phyloP scores from a whole-genome alignment of 2,113 vertebrate genomes.

The Scartelaos histophorus region DNA sequence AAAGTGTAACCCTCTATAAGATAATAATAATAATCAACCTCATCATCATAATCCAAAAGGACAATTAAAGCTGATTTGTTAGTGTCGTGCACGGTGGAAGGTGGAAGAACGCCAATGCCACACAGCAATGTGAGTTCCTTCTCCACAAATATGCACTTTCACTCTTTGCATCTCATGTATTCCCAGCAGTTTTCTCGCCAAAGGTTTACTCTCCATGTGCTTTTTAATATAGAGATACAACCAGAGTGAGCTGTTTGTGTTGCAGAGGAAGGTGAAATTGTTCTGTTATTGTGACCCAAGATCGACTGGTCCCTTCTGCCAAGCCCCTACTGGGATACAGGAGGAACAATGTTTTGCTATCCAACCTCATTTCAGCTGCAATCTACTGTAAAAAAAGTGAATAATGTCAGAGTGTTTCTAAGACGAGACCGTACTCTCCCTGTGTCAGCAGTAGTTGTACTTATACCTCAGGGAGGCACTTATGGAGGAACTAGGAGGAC shows the following conservation, averaged over 20 bases:
- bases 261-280: conserved; percentile 10
- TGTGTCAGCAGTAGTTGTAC: background rate
- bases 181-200: conserved; percentile 6
- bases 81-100: background rate
- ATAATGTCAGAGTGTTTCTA: background rate
- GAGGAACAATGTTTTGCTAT: background rate
- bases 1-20: background rate
- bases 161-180: background rate
- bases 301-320: conserved; percentile 10
- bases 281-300: conserved; percentile 17
- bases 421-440: background rate
- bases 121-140: conserved; percentile 11
- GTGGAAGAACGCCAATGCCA: conserved; percentile 16
- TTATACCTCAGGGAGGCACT: background rate
- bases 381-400: background rate
- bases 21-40: background rate
- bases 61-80: conserved; percentile 6
- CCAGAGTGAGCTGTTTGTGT: conserved; percentile 7
- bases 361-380: conserved; percentile 8
- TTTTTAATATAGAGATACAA: conserved; percentile 24
- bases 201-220: conserved; percentile 1
- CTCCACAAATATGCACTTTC: conserved; percentile 12
- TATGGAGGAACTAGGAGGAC: background rate
- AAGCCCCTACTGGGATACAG: conserved; percentile 5
- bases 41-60: conserved; percentile 10